Base-by-base conservation (phyloP, 2,113 vertebrate genomes). In the Nothobranchius kuhntae region DNA sequence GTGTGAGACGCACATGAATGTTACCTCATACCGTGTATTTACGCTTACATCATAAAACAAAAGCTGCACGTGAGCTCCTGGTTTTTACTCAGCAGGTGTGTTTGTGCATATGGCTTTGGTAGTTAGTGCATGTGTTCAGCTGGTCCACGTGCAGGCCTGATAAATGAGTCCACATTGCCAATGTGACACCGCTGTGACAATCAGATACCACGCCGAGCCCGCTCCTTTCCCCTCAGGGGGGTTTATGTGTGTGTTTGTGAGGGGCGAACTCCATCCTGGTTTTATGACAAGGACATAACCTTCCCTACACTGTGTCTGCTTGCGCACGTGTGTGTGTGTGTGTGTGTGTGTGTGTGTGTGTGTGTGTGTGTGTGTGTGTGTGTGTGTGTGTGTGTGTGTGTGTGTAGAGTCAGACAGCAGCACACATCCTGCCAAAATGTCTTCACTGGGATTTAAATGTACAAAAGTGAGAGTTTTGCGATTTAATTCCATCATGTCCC, bases 161-260 rank as follows among this genome's bases (percentile, higher is more conserved):
- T 86, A 71, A 86, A 84, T 35, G 62, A 77, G 63, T 78, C 68
- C 78, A 55, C 69, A 13, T 70, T 78, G 67, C 81, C 84, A 88
- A 68, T 71, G 86, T 87, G 83, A 85, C 86, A 73, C 81, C 35
- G 73, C 82, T 71, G 75, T 82, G 83, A 84, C 84, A 77, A 82
- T 86, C 86, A 61, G 79, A 86, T 82, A 84, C 71, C 56, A 61
- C 58, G 12, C 61, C 70, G 57, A 75, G 59, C 71, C 66, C 53
- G 57, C 63, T 38, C 56, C 72, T 67, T 55, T 44, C 26, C 51
- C 74, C 82, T 66, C 57, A 30, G 30, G 1, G 75, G 71, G 64
- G 61, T 71, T 15, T 73, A 50, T 80, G 61, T 64, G 53, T 71
- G 58, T 65, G 55, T 14, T 63, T 48, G 69, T 53, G 73, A 40